Conservation (phyloP, 2,888 invertebrate species). For the Cephalotes varians region DNA sequence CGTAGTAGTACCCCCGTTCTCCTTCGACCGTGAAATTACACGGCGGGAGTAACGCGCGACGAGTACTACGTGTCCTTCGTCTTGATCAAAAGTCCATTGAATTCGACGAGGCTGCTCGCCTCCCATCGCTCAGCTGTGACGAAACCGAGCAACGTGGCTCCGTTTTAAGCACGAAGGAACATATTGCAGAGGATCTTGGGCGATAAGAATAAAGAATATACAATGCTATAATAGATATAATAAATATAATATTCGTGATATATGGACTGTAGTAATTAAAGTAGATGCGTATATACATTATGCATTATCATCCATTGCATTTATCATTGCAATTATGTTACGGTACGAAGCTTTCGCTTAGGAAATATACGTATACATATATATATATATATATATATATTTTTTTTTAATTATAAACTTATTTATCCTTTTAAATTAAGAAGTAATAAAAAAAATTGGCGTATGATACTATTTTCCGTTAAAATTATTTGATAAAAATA, state of each 20-base stretch:
- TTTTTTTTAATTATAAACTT: background rate
- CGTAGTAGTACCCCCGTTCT: slow-evolving; percentile 75
- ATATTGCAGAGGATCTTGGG: background rate
- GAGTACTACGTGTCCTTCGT: slow-evolving; percentile 77
- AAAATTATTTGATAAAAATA: background rate
- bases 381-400: too few relatives aligned
- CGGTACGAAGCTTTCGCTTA: background rate
- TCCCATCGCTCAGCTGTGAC: slow-evolving; percentile 43
- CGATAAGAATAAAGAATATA: background rate
- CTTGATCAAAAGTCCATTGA: slow-evolving; percentile 72
- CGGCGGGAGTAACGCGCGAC: slow-evolving; percentile 72
- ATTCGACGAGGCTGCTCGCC: slow-evolving; percentile 59
- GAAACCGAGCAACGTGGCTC: slow-evolving; percentile 21
- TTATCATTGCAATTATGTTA: background rate
- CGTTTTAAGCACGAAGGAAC: slow-evolving; percentile 15
- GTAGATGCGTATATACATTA: slow-evolving; percentile 18
- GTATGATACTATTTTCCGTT: background rate
- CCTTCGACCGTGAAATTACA: slow-evolving; percentile 75
- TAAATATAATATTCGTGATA: background rate
- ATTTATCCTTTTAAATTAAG: background rate
- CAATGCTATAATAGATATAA: background rate
- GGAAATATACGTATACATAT: background rate
- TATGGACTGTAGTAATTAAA: slow-evolving; percentile 4
- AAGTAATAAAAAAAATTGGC: background rate
- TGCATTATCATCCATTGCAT: background rate